phyloP scores from a whole-genome alignment of 2,888 invertebrate genomes.

The Cephus pygmeus region DNA sequence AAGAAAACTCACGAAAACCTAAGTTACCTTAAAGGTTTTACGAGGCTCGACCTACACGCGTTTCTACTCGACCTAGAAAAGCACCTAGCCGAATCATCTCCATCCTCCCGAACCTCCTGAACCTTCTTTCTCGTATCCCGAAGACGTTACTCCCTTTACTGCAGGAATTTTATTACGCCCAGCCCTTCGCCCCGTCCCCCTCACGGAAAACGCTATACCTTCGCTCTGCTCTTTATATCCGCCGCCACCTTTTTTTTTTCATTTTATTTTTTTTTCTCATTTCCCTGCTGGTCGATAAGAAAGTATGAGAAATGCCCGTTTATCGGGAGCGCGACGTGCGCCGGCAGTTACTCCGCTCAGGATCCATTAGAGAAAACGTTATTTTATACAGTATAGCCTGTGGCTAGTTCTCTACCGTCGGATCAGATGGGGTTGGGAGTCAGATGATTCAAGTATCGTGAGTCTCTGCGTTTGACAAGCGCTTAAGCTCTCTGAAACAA shows the following conservation, averaged over 20 bases:
- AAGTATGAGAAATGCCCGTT: not conserved
- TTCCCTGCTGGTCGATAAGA: not conserved
- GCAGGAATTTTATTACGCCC: not conserved
- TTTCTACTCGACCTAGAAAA: not conserved
- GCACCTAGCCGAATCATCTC: not conserved
- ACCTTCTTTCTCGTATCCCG: not conserved
- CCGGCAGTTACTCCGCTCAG: constrained; percentile 10
- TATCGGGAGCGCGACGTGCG: not conserved
- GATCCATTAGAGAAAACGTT: constrained; percentile 4
- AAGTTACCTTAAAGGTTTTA: not conserved
- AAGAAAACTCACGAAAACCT: not conserved
- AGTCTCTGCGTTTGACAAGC: not conserved
- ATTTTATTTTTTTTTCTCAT: not conserved
- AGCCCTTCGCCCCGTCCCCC: not conserved
- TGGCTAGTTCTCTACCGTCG: not conserved
- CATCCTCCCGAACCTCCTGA: not conserved
- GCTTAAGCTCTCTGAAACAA: not conserved
- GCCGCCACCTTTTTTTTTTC: not conserved
- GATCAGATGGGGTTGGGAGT: not conserved
- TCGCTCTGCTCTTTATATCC: not conserved
- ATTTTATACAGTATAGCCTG: not conserved
- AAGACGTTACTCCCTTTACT: not conserved
- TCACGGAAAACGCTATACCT: not conserved
- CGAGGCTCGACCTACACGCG: not conserved
- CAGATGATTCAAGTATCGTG: not conserved